Evolutionary conservation across 2,888 invertebrate genomes (phyloP), one percentile per base, ranked within the genome.

Genomic region (Danaus chrysippus): DNA sequence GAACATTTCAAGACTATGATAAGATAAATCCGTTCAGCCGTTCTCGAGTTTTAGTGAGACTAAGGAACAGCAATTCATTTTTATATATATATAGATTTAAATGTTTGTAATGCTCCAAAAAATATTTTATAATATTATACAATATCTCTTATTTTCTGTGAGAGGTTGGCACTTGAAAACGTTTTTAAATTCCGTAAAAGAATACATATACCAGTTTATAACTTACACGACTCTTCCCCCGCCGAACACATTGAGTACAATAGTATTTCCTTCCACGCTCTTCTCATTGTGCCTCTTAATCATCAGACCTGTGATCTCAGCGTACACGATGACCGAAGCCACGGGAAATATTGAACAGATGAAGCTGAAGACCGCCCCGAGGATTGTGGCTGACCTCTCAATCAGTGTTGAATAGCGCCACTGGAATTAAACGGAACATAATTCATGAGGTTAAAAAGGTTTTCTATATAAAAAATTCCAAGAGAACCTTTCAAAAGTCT

Each of bases 271-370:
- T 9, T 91, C 76, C 23, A 90, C 85, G 11, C 76, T 72, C 42
- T 79, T 77, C 1, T 82, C 81, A 59, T 76, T 77, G 74, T 90
- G 87, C 0, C 93, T 78, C 72, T 88, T 86, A 58, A 94, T 92
- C 77, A 94, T 87, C 23, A 93, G 81, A 17, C 93, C 87, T 0
- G 93, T 92, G 58, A 94, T 86, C 76, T 93, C 92, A 0, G 93
- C 94, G 79, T 94, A 94, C 43, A 92, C 82, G 54, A 93, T 87
- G 42, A 93, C 92, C 64, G 93, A 92, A n/a, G 87, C 79, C 43
- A 93, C 91, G 59, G 88, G 79, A 10, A 84, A 87, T 54, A 78
- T 72, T 0, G 91, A 81, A 63, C 82, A 78, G 2, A 73, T n/a
- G 71, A 76, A 75, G 0, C 78, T 79, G n/a, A 79, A 64, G n/a